Percentiles rank a stretch among this genome's conserved stretches.
These are phyloP conservation scores for Hypsopygia costalis DNA, from an alignment of 2,888 invertebrate genomes.

Conservation along the genomic window DNA sequence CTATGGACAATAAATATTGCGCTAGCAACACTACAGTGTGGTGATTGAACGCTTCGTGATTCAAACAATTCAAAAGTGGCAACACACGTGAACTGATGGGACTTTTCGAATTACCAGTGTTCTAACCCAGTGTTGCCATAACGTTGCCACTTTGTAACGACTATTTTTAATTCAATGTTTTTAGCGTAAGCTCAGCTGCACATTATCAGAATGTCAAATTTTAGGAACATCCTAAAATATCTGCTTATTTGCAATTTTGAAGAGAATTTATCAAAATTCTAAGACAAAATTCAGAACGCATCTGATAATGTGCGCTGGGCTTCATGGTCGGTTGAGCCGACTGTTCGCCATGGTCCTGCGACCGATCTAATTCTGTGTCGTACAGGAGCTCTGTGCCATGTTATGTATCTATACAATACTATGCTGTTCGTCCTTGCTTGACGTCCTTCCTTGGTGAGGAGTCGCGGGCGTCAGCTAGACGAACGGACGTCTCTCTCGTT, in stretches of 20 bases:
- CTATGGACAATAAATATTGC: background rate
- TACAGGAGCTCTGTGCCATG: too few species aligned
- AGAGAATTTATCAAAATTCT: too few species aligned
- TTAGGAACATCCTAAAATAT: too few species aligned
- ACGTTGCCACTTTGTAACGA: too few species aligned
- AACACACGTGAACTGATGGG: too few species aligned
- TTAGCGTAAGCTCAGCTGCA: too few species aligned
- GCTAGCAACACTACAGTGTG: conserved; percentile 2
- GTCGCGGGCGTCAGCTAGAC: background rate
- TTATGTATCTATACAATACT: too few species aligned
- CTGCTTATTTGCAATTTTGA: too few species aligned
- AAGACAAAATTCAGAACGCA: too few species aligned
- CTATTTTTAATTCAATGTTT: conserved; percentile 26
- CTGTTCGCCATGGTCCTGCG: conserved; percentile 35
- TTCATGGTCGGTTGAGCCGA: conserved; percentile 20
- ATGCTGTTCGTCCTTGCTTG: conserved; percentile 18
- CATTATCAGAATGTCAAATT: too few species aligned
- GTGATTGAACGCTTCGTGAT: background rate
- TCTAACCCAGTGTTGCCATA: conserved; percentile 26
- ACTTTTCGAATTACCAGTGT: background rate
- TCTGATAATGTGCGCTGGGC: too few species aligned
- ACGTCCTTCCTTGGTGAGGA: conserved; percentile 9
- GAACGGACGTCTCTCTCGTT: conserved; percentile 8
- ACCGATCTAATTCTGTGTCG: too few species aligned
- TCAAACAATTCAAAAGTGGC: conserved; percentile 18